Conservation (phyloP, 2,797 vertebrate species). For the Lepilemur ruficaudatus region DNA sequence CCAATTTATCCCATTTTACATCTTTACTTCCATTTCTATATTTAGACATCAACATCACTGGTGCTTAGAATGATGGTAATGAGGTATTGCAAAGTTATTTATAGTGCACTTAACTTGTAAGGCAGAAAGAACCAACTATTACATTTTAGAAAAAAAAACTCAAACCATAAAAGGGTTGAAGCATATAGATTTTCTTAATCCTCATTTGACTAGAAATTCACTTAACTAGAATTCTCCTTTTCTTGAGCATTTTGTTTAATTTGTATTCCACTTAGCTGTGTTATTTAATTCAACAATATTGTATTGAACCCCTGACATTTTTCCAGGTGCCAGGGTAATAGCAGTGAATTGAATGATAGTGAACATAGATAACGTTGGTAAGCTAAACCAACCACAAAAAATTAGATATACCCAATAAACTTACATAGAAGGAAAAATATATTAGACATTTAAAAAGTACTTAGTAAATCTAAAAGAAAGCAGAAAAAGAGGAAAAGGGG, state of each 20-base stretch:
- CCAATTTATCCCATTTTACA: not conserved
- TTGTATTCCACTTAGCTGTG: conserved; percentile 2
- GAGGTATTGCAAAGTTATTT: not conserved
- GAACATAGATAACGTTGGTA: not conserved
- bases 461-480: not conserved
- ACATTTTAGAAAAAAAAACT: not conserved
- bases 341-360: not conserved
- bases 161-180: not conserved
- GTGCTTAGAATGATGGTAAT: not conserved
- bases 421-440: not conserved
- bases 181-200: not conserved
- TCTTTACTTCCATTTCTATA: not conserved
- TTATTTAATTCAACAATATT: not conserved
- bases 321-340: not conserved
- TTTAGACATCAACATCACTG: not conserved
- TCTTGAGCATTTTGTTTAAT: not conserved
- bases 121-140: not conserved
- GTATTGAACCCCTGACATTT: not conserved
- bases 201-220: not conserved
- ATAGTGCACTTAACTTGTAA: not conserved
- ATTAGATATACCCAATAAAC: not conserved
- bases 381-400: not conserved
- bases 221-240: not conserved
- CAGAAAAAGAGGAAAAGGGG: not conserved
- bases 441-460: not conserved